These are phyloP conservation scores for Phenacoccus solenopsis DNA, from an alignment of 1,140 invertebrate genomes.

Conservation along the genomic window DNA sequence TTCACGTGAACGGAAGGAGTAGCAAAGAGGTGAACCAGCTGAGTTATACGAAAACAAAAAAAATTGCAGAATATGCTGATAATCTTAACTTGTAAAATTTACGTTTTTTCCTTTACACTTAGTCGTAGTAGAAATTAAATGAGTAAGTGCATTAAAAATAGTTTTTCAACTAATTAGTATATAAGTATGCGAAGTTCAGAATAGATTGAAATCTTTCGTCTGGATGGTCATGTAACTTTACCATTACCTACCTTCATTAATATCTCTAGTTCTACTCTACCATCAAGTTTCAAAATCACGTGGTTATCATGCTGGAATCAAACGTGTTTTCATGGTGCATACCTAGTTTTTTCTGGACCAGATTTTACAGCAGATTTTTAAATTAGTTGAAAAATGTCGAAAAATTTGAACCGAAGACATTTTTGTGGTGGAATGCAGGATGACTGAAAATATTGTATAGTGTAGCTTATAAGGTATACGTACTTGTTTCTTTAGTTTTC, in stretches of 20 bases:
- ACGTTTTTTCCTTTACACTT: neutral
- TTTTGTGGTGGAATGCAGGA: too few relatives aligned
- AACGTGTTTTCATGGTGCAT: neutral
- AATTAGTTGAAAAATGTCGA: too few relatives aligned
- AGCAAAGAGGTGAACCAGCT: neutral
- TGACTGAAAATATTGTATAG: too few relatives aligned
- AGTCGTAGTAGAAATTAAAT: neutral
- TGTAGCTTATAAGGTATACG: too few relatives aligned
- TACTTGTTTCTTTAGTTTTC: too few relatives aligned
- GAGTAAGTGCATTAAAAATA: too few relatives aligned
- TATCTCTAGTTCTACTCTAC: too few relatives aligned
- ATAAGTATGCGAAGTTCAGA: neutral
- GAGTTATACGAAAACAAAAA: neutral
- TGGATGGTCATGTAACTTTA: neutral
- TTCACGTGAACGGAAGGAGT: neutral
- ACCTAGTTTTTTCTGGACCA: neutral
- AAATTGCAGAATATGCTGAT: neutral
- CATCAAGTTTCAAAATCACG: neutral
- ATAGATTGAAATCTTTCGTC: neutral
- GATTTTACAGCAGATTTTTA: too few relatives aligned
- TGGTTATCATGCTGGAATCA: neutral
- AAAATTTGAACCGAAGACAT: too few relatives aligned
- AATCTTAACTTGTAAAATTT: neutral
- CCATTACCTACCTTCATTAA: neutral
- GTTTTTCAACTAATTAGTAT: neutral